These are phyloP conservation scores for Cynaeus angustus DNA, from an alignment of 2,888 invertebrate genomes.

Conservation along the genomic window DNA sequence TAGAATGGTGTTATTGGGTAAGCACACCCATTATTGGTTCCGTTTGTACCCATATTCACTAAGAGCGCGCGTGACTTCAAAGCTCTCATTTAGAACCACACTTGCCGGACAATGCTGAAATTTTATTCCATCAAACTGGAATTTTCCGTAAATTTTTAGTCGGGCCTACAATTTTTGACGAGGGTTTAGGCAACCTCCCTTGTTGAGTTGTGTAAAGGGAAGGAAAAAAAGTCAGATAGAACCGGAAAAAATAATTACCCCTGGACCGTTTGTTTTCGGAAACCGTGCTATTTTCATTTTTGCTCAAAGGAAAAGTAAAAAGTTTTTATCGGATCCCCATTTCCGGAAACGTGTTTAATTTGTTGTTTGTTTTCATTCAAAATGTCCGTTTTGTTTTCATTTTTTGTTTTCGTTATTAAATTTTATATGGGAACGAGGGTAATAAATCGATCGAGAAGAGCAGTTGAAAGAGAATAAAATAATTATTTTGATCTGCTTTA, in stretches of 20 bases:
- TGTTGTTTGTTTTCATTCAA: slow-evolving; percentile 22
- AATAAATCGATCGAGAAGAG: slow-evolving; percentile 9
- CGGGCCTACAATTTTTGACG: slow-evolving; percentile 10
- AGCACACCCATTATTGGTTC: slow-evolving; percentile 8
- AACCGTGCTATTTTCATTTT: background rate
- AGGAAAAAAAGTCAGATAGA: background rate
- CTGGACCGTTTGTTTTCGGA: slow-evolving; percentile 1
- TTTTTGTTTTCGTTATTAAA: slow-evolving; percentile 46
- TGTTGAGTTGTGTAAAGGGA: background rate
- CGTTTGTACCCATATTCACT: slow-evolving; percentile 10
- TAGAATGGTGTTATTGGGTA: slow-evolving; percentile 22
- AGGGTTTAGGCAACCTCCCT: background rate
- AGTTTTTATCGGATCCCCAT: background rate
- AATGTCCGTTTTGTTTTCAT: slow-evolving; percentile 25
- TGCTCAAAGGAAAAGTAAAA: slow-evolving; percentile 13
- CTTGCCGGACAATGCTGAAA: slow-evolving; percentile 2
- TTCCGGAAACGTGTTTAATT: slow-evolving; percentile 10
- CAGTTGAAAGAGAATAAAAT: slow-evolving; percentile 41
- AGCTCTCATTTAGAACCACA: background rate
- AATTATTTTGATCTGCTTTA: slow-evolving; percentile 36
- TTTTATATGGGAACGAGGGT: slow-evolving; percentile 37
- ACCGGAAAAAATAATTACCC: background rate
- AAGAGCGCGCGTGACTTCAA: background rate
- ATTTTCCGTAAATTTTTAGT: background rate
- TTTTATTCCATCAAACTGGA: background rate